Base-by-base conservation (phyloP, 2,888 invertebrate genomes). In the Sturmia bella region DNA sequence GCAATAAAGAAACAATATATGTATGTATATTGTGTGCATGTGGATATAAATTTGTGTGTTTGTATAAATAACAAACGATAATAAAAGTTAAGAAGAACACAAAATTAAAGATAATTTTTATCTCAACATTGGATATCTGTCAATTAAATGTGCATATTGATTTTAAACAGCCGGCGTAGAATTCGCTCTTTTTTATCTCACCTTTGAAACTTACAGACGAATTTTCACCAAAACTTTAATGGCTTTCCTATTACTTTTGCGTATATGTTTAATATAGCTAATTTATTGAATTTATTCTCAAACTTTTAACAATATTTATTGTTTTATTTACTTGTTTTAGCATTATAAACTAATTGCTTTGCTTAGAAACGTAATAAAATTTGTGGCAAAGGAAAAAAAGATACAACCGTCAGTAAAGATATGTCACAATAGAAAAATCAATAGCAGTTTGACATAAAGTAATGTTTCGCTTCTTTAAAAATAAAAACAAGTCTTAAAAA, bases 361-460 rank as follows among this genome's bases (percentile, higher is more conserved):
- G 41, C 32, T 56, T 50, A 57, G 39, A 13, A 48, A 41, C 50
- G 56, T 56, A 63, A 48, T 32, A 70, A 69, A 64, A 48, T 48
- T 57, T 21, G 45, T 27, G 27, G n/a, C 0, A 70, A 70, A 24
- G 5, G 15, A 59, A 48, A 19, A n/a, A 48, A 21, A 45, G 19
- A 54, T 59, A 59, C 57, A 75, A 63, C 54, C 43, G 27, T 76
- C 59, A 43, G 70, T 43, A 70, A 19, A 48, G 56, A 76, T 41
- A 80, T 43, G 13, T 41, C 72, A 73, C 17, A 63, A 68, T 50
- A 57, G 59, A 45, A 76, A 61, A 50, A 78, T 78, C 78, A 66
- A 78, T 78, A 72, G 15, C 15, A 64, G 11, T 78, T 72, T 78
- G 72, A 64, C 72, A 78, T 61, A 41, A 45, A 75, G 27, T 13